phyloP scores from a whole-genome alignment of 2,797 vertebrate species.

The Myotis findleyi region DNA sequence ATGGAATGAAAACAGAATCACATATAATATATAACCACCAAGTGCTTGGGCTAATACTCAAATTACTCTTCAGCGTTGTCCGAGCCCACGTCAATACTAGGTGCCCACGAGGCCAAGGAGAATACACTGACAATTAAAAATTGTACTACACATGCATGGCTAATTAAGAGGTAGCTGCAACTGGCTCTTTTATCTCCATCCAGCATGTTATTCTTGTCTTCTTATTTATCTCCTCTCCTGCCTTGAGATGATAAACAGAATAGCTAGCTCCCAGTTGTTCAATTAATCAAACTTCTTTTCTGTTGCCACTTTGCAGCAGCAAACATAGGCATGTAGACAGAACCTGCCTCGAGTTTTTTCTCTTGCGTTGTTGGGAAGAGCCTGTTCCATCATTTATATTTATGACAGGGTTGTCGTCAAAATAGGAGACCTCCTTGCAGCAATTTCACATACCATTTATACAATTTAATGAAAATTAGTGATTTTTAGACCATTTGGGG shows the following conservation, averaged over 20 bases:
- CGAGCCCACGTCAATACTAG: not conserved
- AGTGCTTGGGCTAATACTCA: not conserved
- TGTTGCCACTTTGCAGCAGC: constrained; percentile 52
- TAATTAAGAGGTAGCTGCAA: not conserved
- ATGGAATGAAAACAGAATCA: not conserved
- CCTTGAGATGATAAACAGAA: constrained; percentile 73
- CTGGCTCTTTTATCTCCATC: not conserved
- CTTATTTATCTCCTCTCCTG: constrained; percentile 59
- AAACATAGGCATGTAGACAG: constrained; percentile 22
- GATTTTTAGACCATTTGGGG: constrained; percentile 47
- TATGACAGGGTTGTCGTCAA: constrained; percentile 23
- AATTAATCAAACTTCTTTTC: constrained; percentile 73
- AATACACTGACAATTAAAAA: constrained; percentile 29
- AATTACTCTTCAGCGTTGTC: not conserved
- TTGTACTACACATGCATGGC: not conserved
- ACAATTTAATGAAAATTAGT: constrained; percentile 72
- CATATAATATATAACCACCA: not conserved
- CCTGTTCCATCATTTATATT: constrained; percentile 71
- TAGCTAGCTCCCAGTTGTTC: constrained; percentile 67
- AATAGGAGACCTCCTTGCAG: constrained; percentile 49
- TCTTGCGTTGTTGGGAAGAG: constrained; percentile 28
- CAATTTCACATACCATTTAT: constrained; percentile 40
- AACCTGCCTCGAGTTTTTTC: constrained; percentile 41
- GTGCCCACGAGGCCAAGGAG: not conserved
- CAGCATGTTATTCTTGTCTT: constrained; percentile 55